Evolutionary conservation across 1,140 invertebrate genomes (phyloP).

Genomic region (Drosophila pandora): DNA sequence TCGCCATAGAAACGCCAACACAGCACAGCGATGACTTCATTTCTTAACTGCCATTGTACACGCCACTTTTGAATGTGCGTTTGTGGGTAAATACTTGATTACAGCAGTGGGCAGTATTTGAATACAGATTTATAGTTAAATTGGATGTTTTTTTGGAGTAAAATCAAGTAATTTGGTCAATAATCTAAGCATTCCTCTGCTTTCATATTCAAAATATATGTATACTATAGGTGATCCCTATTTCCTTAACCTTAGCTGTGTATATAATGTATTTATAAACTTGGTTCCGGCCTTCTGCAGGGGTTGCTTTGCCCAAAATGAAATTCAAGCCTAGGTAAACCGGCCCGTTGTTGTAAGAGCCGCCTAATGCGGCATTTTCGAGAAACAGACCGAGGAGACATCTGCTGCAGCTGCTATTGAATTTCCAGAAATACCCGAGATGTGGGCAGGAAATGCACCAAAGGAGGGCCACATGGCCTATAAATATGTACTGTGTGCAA

Average conservation of each 20-base stretch:
- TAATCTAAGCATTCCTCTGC: too few relatives aligned
- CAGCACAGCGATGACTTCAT: constrained; percentile 62
- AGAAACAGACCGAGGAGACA: constrained; percentile 48
- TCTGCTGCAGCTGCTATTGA: constrained; percentile 54
- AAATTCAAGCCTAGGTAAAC: constrained; percentile 66
- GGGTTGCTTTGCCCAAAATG: constrained; percentile 49
- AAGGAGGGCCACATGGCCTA: constrained; percentile 27
- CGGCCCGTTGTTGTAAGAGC: constrained; percentile 35
- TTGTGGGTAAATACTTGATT: constrained; percentile 2
- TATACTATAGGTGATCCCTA: background rate
- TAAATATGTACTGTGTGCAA: constrained; percentile 1
- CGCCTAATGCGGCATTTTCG: constrained; percentile 39
- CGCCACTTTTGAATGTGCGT: constrained; percentile 8
- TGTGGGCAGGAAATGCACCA: constrained; percentile 59
- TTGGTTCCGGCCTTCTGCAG: constrained; percentile 22
- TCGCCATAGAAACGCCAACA: constrained; percentile 7
- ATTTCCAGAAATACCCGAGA: constrained; percentile 46
- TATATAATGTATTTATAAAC: constrained; percentile 11
- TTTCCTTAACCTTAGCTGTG: background rate
- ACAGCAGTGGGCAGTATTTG: background rate
- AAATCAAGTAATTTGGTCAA: too few relatives aligned
- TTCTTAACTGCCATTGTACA: constrained; percentile 29
- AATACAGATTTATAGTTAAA: too few relatives aligned
- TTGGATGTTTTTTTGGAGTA: too few relatives aligned
- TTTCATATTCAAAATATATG: too few relatives aligned